These are phyloP conservation scores for Bombus haemorrhoidalis DNA, from an alignment of 1,140 invertebrate genomes.

Conservation along the genomic window DNA sequence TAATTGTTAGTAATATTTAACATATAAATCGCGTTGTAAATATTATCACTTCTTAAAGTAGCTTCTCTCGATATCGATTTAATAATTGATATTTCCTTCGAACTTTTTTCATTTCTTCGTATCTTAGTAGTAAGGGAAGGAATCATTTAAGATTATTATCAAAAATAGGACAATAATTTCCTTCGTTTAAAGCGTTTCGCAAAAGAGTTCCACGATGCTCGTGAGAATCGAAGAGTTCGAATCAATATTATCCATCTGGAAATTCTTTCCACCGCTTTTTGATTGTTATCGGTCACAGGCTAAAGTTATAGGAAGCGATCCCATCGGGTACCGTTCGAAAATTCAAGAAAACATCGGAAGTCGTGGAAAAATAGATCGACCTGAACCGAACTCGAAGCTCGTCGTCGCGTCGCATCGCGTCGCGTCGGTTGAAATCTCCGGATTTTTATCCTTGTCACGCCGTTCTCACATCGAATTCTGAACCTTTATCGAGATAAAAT, in stretches of 20 bases:
- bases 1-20: neutral
- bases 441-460: conserved; percentile 65
- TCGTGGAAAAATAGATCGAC: conserved; percentile 18
- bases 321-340: neutral
- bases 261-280: neutral
- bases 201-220: neutral
- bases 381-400: conserved; percentile 28
- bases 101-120: neutral
- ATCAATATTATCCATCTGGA: neutral
- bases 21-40: neutral
- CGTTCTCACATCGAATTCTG: neutral
- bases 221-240: neutral
- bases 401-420: conserved; percentile 37
- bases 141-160: neutral
- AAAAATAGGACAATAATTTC: neutral
- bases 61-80: too few relatives aligned
- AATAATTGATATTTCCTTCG: neutral
- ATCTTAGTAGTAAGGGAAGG: neutral
- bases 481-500: neutral
- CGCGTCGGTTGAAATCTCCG: conserved; percentile 72
- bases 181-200: neutral
- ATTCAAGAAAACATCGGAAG: conserved; percentile 15
- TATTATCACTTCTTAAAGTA: neutral
- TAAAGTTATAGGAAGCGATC: neutral
- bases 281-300: neutral